Evolutionary conservation across 2,797 vertebrate species (phyloP).

Genomic region (Channa striata): DNA sequence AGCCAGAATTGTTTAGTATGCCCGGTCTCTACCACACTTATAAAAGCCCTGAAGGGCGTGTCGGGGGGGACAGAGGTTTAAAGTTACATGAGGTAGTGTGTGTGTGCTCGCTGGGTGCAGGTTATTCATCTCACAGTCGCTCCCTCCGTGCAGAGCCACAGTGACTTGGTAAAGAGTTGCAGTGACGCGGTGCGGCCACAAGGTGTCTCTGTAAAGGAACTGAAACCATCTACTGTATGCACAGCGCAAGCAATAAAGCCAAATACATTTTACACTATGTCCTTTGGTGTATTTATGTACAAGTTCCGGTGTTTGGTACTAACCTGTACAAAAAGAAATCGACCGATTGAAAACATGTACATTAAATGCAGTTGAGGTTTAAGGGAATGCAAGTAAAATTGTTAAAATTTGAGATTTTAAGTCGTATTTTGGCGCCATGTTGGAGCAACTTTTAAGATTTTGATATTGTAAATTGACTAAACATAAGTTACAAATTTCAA

Average conservation of each 20-base stretch:
- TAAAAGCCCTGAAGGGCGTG: constrained; percentile 16
- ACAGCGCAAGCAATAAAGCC: constrained; percentile 85
- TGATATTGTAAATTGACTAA: no score
- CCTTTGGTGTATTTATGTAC: constrained; percentile 15
- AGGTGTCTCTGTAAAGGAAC: constrained; percentile 59
- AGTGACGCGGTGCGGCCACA: constrained; percentile 54
- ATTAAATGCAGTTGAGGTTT: no score
- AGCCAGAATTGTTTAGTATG: constrained; percentile 28
- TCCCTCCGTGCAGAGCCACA: constrained; percentile 26
- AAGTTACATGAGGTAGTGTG: constrained; percentile 29
- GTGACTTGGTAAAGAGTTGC: constrained; percentile 15
- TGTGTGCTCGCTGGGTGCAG: constrained; percentile 24
- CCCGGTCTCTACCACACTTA: constrained; percentile 19
- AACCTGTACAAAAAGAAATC: no score
- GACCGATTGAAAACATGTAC: no score
- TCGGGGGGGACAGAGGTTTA: not conserved
- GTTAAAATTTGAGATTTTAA: no score
- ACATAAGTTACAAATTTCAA: no score
- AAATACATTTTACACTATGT: constrained; percentile 77
- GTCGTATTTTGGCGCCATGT: no score
- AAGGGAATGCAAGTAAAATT: no score
- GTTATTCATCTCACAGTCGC: constrained; percentile 6
- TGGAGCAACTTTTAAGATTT: no score
- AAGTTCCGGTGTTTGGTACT: not conserved
- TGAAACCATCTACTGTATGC: constrained; percentile 61